Percentiles rank a stretch among this genome's conserved stretches.
Evolutionary conservation across 2,797 vertebrate species (phyloP).

Genomic region (Borostomias antarcticus): DNA sequence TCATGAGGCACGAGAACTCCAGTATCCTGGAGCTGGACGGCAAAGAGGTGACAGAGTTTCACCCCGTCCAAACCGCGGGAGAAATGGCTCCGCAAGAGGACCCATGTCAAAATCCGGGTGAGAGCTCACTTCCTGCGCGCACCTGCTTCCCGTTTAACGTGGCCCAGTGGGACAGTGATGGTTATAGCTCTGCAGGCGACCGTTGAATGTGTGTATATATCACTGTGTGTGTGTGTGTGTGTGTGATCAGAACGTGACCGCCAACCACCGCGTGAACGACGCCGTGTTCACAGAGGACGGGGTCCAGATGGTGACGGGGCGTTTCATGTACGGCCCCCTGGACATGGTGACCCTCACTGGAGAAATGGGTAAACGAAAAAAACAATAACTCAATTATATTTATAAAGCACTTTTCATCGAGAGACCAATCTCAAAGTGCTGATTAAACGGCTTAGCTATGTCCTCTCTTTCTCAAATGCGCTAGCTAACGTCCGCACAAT

Average conservation of each 20-base stretch:
- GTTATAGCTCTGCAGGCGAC: background rate
- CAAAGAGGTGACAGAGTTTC: constrained; percentile 94
- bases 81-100: constrained; percentile 97
- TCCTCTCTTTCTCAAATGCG: too few species aligned
- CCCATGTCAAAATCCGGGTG: constrained; percentile 96
- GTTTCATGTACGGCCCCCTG: constrained; percentile 97
- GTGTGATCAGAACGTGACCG: constrained; percentile 87
- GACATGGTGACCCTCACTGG: constrained; percentile 98
- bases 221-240: constrained; percentile 9
- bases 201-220: background rate
- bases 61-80: constrained; percentile 96
- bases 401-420: too few species aligned
- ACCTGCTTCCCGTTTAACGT: background rate
- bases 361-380: too few species aligned
- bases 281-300: constrained; percentile 90
- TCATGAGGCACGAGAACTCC: constrained; percentile 95
- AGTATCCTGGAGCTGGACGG: constrained; percentile 95
- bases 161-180: background rate
- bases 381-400: too few species aligned
- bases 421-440: too few species aligned
- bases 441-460: too few species aligned
- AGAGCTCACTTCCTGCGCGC: constrained; percentile 16
- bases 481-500: too few species aligned
- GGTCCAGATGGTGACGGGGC: constrained; percentile 86
- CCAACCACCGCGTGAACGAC: constrained; percentile 95